Conservation (phyloP, 1,140 invertebrate genomes). For the Polyergus mexicanus region DNA sequence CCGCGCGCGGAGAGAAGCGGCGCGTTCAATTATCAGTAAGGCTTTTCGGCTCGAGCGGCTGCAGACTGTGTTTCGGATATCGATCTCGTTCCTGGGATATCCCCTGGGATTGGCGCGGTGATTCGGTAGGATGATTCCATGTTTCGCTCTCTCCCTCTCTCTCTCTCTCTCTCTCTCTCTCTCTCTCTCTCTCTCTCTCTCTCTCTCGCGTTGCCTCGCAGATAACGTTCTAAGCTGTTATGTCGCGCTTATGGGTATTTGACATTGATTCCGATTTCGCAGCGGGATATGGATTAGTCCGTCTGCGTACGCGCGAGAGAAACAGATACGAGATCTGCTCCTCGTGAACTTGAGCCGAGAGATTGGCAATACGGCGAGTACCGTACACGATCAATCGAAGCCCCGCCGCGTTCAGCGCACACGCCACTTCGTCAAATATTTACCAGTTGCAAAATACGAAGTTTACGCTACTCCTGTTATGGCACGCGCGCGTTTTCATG, state of each 20-base stretch:
- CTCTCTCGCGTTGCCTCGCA: neutral
- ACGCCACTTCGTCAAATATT: slow-evolving; percentile 69
- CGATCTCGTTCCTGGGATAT: slow-evolving; percentile 40
- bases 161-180: no score
- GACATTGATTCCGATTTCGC: slow-evolving; percentile 70
- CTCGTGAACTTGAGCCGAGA: neutral
- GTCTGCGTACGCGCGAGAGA: neutral
- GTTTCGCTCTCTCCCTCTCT: no score
- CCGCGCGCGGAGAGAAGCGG: neutral
- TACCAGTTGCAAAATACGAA: slow-evolving; percentile 67
- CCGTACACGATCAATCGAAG: slow-evolving; percentile 30
- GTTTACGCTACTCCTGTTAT: slow-evolving; percentile 76
- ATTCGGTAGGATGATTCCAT: slow-evolving; percentile 36
- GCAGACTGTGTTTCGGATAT: slow-evolving; percentile 51
- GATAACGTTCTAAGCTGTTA: slow-evolving; percentile 62
- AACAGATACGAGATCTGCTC: slow-evolving; percentile 12
- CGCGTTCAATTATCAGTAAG: slow-evolving; percentile 57
- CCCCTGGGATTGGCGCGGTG: slow-evolving; percentile 38
- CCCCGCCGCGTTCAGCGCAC: neutral
- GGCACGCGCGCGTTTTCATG: slow-evolving; percentile 48
- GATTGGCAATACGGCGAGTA: slow-evolving; percentile 22
- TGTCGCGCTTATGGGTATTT: slow-evolving; percentile 71
- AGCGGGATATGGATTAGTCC: slow-evolving; percentile 58
- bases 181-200: neutral
- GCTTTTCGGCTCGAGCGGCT: slow-evolving; percentile 57